Conservation (phyloP, 1,140 invertebrate species). For the Zophobas morio region DNA sequence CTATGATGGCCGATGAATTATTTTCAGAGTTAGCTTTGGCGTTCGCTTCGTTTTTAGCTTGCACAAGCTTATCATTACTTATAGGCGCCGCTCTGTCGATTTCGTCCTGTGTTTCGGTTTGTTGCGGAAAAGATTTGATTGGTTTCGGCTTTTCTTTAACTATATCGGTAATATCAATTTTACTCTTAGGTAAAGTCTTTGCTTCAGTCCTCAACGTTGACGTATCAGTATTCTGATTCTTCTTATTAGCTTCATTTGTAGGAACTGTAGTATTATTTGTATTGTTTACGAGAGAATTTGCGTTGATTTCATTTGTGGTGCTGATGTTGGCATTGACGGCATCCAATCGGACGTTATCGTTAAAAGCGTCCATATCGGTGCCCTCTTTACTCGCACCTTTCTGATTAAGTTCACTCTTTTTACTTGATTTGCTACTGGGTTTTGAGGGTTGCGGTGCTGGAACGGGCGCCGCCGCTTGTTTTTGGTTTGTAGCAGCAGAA, state of each 20-base stretch:
- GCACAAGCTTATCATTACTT: constrained; percentile 60
- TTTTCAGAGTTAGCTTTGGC: constrained; percentile 53
- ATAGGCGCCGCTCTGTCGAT: constrained; percentile 57
- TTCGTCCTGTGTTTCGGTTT: constrained; percentile 58
- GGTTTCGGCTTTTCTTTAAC: constrained; percentile 62
- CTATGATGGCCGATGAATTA: constrained; percentile 46
- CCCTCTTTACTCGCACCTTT: constrained; percentile 68
- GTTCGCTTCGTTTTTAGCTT: constrained; percentile 63
- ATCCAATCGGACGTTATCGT: constrained; percentile 55
- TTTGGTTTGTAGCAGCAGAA: constrained; percentile 32
- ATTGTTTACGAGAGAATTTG: constrained; percentile 37
- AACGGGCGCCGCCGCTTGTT: constrained; percentile 51
- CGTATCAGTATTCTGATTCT: constrained; percentile 46
- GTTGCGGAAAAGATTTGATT: constrained; percentile 46
- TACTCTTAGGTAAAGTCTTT: constrained; percentile 50
- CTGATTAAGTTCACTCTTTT: constrained; percentile 65
- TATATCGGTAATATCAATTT: constrained; percentile 64
- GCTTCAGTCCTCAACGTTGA: constrained; percentile 49
- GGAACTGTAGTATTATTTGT: constrained; percentile 15
- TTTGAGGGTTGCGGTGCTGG: constrained; percentile 60
- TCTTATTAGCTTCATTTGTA: constrained; percentile 34
- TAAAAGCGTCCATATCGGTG: constrained; percentile 68
- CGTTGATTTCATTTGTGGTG: constrained; percentile 40
- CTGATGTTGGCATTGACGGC: constrained; percentile 53
- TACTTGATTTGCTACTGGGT: constrained; percentile 62